Evolutionary conservation across 2,888 invertebrate genomes (phyloP), one percentile per base, ranked within the genome.

Genomic region (Lissonota sp.): DNA sequence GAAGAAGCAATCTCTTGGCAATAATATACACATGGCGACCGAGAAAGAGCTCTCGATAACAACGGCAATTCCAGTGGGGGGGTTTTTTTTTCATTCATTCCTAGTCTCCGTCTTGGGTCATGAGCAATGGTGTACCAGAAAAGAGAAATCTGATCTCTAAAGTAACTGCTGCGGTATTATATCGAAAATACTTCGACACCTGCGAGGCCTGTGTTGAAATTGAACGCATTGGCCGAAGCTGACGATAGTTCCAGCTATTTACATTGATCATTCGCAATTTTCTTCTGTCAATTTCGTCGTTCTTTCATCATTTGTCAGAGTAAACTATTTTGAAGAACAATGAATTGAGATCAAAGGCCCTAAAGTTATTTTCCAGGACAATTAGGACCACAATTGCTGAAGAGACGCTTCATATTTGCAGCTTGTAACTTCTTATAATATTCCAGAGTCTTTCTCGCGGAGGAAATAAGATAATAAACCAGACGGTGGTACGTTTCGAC

Each of bases 21-120:
- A 89, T 89, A 88, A 89, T 88, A 88, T 87, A 88, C 88, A 89
- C 87, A 86, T 88, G 89, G 79, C 63, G 73, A 69, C 73, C 84
- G 85, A 80, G 85, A 83, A 67, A 79, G 73, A 26, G 26, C 26
- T 26, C 84, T 84, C 83, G 83, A 84, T 86, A 86, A 87, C 86
- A 88, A 85, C 83, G 85, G 84, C 82, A 86, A 85, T 84, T 86
- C 83, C 79, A 81, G 26, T 26, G 26, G 26, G 26, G n/a, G n/a
- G n/a, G n/a, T 79, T 51, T 75, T 76, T 70, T 16, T 64, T 75
- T 67, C 64, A 14, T 79, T 64, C 39, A 53, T 58, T 60, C 62
- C 57, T 72, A 57, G 16, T 67, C 62, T 55, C 12, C n/a, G 14
- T 10, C 6, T 44, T 6, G 10, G 26, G 42, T 62, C 42, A n/a